Evolutionary conservation across 1,140 invertebrate species (phyloP), one percentile per base, ranked within the genome.

Genomic region (Aplysia californica): DNA sequence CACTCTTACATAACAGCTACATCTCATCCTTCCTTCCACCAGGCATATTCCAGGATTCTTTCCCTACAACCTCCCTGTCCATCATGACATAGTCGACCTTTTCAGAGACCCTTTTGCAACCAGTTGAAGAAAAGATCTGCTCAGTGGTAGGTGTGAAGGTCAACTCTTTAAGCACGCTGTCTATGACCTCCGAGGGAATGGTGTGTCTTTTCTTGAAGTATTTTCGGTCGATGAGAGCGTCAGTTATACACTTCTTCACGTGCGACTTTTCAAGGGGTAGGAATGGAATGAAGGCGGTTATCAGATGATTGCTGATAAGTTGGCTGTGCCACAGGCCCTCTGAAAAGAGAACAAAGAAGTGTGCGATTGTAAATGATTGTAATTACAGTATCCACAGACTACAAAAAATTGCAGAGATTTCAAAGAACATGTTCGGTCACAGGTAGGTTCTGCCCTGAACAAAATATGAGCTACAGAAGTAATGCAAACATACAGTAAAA

Each of bases 211-310:
- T 77, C 3, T 10, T 1, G 31, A 76, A 82, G 33, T 75, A 73
- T 59, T 79, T 83, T 66, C 44, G 4, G 21, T 3, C 21, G 6
- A 80, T 69, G 29, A 92, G 80, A 58, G 89, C 89, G 71, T 92
- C 89, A 67, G 78, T 76, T 26, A 92, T 90, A 89, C 97, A 99
- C 70, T 92, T 84, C 77, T 91, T 90, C 4, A 99, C 93, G 91
- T 99, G 97, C 6, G 90, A 82, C 86, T 94, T 92, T 90, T 98
- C 96, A 41, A 99, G 87, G 1, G 97, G 97, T 72, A 99, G 85
- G 87, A 99, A 99, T 75, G 97, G 97, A 71, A 99, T 92, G 86
- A 95, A 98, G 85, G 96, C 93, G 89, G 97, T 96, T 72, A 99
- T 96, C 21, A 98, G 90, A 89, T 94, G 94, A 26, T 93, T 93